A percentile compares a stretch with the other conserved stretches of the same genome.
Evolutionary conservation across 2,888 invertebrate species (phyloP).

Genomic region (Megaustenia siamemsis): DNA sequence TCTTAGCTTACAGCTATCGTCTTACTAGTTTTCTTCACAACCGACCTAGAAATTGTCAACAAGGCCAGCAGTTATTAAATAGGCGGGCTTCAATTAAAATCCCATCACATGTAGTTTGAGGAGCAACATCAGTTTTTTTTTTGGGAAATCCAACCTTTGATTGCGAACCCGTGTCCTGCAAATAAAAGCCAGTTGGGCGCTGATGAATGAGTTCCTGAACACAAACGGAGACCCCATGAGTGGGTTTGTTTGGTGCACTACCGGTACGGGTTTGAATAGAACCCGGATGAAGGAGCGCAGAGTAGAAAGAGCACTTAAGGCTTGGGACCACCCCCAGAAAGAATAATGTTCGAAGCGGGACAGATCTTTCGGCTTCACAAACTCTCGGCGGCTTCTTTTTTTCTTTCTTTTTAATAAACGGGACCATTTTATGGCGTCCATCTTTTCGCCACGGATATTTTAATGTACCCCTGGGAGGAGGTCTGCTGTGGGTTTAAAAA

Average conservation of each 20-base stretch:
- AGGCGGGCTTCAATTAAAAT: slow-evolving; percentile 41
- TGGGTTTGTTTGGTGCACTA: slow-evolving; percentile 21
- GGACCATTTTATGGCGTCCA: not conserved
- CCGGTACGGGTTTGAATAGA: not conserved
- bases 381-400: not conserved
- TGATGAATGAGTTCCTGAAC: slow-evolving; percentile 19
- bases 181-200: slow-evolving; percentile 21
- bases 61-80: slow-evolving; percentile 21
- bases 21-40: slow-evolving; percentile 3
- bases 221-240: slow-evolving; percentile 12
- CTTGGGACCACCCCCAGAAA: not conserved
- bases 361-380: not conserved
- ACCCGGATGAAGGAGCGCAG: not conserved
- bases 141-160: slow-evolving; percentile 19
- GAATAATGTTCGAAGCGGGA: not conserved
- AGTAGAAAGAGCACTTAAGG: not conserved
- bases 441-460: not conserved
- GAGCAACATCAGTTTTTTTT: slow-evolving; percentile 11
- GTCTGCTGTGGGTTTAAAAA: not conserved
- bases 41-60: slow-evolving; percentile 33
- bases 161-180: slow-evolving; percentile 28
- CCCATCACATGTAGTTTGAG: slow-evolving; percentile 36
- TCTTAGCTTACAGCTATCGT: slow-evolving; percentile 11
- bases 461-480: not conserved
- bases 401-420: not conserved